Conservation (phyloP, 2,888 invertebrate species). For the Salticus scenicus region DNA sequence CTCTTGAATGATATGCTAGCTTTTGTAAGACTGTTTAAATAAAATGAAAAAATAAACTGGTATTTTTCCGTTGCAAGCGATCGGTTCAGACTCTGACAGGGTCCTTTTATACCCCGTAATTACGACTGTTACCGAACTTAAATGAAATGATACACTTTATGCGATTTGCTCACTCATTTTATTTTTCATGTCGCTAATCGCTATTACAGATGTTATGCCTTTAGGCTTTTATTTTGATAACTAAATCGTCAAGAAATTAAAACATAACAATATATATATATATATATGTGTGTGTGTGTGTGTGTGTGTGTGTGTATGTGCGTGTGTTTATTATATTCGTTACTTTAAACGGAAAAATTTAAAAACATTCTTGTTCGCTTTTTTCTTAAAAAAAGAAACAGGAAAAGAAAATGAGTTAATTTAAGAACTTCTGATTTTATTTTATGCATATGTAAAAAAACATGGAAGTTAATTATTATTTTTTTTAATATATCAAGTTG, state of each 20-base stretch:
- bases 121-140: constrained; percentile 61
- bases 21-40: constrained; percentile 46
- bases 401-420: too few relatives aligned
- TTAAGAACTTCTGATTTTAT: too few relatives aligned
- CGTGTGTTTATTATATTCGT: too few relatives aligned
- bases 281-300: too few relatives aligned
- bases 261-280: too few relatives aligned
- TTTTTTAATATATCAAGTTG: too few relatives aligned
- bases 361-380: too few relatives aligned
- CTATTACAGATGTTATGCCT: constrained; percentile 10
- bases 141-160: constrained; percentile 69
- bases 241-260: constrained; percentile 20
- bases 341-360: too few relatives aligned
- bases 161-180: constrained; percentile 32
- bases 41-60: constrained; percentile 45
- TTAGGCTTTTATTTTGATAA: constrained; percentile 49
- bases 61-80: constrained; percentile 54
- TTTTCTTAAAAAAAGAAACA: too few relatives aligned
- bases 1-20: constrained; percentile 64
- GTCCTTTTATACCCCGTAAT: constrained; percentile 66
- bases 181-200: constrained; percentile 19
- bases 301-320: too few relatives aligned
- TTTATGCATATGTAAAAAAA: too few relatives aligned
- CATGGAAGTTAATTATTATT: too few relatives aligned
- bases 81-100: constrained; percentile 61